Conservation (phyloP, 2,797 vertebrate species). For the Okamejei kenojei region DNA sequence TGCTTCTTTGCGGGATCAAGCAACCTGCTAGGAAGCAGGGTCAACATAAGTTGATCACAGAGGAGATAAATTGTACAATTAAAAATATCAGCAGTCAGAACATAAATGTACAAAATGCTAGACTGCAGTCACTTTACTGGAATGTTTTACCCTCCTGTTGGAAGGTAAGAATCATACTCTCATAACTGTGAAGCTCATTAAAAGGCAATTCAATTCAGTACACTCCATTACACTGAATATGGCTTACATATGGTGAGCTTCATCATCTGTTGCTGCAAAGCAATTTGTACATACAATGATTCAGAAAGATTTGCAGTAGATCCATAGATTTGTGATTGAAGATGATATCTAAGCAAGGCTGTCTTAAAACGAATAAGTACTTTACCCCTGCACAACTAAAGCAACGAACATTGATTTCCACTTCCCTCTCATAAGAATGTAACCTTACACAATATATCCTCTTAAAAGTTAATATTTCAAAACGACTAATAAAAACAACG, state of each 20-base stretch:
- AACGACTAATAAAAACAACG: background rate
- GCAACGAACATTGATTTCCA: background rate
- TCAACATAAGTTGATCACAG: slow-evolving; percentile 2
- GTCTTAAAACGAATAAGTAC: background rate
- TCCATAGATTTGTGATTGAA: slow-evolving; percentile 24
- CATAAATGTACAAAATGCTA: background rate
- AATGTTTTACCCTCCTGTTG: slow-evolving; percentile 21
- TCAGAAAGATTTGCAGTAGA: slow-evolving; percentile 12
- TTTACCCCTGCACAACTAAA: background rate
- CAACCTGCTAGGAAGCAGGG: background rate
- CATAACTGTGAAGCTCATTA: slow-evolving; percentile 33
- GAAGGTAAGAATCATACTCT: background rate
- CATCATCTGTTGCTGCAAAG: slow-evolving; percentile 5
- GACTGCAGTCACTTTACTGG: background rate
- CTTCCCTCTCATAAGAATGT: background rate
- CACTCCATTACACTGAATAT: slow-evolving; percentile 36
- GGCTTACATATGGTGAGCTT: slow-evolving; percentile 28
- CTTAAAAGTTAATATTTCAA: background rate
- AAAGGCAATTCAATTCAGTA: slow-evolving; percentile 32
- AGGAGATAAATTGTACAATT: slow-evolving; percentile 21
- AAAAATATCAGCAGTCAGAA: slow-evolving; percentile 31
- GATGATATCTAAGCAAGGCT: background rate
- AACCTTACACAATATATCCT: background rate
- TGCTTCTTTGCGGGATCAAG: background rate
- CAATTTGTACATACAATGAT: background rate